Evolutionary conservation across 2,888 invertebrate genomes (phyloP), one percentile per base, ranked within the genome.

Genomic region (Lycia hirtaria): DNA sequence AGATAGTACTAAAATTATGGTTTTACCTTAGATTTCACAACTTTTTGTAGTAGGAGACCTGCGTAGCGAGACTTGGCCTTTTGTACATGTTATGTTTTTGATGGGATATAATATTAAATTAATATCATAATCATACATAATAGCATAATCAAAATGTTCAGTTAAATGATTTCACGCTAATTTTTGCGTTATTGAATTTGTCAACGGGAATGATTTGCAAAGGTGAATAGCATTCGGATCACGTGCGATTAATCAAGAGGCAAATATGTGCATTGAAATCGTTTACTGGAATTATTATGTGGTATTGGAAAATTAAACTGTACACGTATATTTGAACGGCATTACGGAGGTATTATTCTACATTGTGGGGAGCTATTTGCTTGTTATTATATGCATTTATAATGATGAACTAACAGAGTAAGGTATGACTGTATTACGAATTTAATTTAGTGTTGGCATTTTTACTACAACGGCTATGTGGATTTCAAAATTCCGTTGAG

Each of bases 221-320:
- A 50, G 56, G 44, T 45, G 50, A 56, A 56, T 19, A 19, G 49
- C 4, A 51, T 50, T 50, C 56, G 24, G 45, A 40, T 51, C 56
- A 51, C 56, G 56, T 33, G n/a, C 50, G 19, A 20, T 50, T 56
- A 50, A 56, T 50, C 56, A 56, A 24, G 22, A 26, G 32, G 44
- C 17, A 56, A 56, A 50, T 56, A 51, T 50, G 50, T 51, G 50
- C 50, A 49, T 43, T 43, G 48, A 51, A 56, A 56, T 56, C 12
- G 38, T 56, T 41, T 48, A 19, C 30, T 24, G 30, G 28, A 22
- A 47, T 38, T 32, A 33, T 37, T n/a, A 14, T 32, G 28, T 40
- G 20, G 17, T 44, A 44, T 35, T 47, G 47, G 47, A 47, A 47
- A 47, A 22, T 33, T 47, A 33, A 35, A 33, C 35, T 17, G 24